These are phyloP conservation scores for Thumatha senex DNA, from an alignment of 2,888 invertebrate species.

Conservation along the genomic window DNA sequence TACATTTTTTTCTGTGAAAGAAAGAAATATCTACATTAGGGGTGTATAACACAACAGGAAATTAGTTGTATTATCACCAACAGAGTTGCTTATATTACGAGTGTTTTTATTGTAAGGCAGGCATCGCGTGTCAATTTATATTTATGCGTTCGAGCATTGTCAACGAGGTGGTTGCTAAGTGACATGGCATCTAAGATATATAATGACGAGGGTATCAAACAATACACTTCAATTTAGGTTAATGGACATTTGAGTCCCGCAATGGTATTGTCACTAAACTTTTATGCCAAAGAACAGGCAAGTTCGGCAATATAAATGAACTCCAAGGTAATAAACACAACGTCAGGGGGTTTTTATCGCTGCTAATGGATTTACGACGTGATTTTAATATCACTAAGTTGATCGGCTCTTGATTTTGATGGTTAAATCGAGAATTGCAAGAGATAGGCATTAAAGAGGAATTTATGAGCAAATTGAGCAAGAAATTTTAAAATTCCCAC, in stretches of 20 bases:
- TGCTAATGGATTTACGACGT: conserved; percentile 12
- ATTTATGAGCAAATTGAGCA: no score
- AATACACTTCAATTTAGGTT: conserved; percentile 68
- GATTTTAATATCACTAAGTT: conserved; percentile 17
- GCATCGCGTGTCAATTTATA: conserved; percentile 41
- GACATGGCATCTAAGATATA: conserved; percentile 49
- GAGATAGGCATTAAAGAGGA: no score
- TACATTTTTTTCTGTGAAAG: conserved; percentile 81
- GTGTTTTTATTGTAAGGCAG: conserved; percentile 34
- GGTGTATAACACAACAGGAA: conserved; percentile 23
- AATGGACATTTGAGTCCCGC: conserved; percentile 58
- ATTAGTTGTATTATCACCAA: conserved; percentile 48
- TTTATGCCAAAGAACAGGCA: conserved; percentile 19
- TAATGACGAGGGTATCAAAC: conserved; percentile 57
- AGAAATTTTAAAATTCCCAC: no score
- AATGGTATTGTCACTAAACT: conserved; percentile 32
- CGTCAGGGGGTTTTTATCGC: not conserved
- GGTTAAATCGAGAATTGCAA: no score
- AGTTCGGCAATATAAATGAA: conserved; percentile 11
- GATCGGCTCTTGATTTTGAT: no score
- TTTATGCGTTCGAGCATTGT: conserved; percentile 46
- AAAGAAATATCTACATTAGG: conserved; percentile 61
- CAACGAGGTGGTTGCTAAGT: conserved; percentile 50
- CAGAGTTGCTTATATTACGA: conserved; percentile 59
- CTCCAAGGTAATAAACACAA: conserved; percentile 1